phyloP scores from a whole-genome alignment of 2,113 vertebrate species.

The Aepyceros melampus region DNA sequence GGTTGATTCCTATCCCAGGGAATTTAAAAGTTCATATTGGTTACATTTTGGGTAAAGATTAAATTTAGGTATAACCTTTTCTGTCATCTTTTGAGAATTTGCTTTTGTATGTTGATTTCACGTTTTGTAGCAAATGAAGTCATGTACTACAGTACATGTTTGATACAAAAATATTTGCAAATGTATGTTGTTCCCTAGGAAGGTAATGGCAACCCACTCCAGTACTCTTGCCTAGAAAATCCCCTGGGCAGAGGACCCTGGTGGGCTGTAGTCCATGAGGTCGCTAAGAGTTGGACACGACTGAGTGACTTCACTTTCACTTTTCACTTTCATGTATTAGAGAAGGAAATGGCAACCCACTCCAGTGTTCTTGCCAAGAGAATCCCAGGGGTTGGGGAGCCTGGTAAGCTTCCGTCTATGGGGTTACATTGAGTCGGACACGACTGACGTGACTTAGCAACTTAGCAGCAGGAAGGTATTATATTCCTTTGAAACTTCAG shows the following conservation, averaged over 20 bases:
- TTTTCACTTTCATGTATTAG: too few relatives aligned
- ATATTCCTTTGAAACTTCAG: not conserved
- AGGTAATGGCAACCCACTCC: not conserved
- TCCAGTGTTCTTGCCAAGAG: too few relatives aligned
- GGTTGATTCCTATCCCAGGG: not conserved
- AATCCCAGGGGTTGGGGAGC: too few relatives aligned
- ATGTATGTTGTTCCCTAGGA: not conserved
- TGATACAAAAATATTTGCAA: not conserved
- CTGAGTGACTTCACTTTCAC: too few relatives aligned
- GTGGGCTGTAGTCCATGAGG: too few relatives aligned
- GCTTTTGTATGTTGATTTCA: not conserved
- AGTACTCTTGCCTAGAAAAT: too few relatives aligned
- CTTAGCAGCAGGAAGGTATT: not conserved
- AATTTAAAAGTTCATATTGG: not conserved
- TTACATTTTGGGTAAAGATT: not conserved
- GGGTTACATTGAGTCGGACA: too few relatives aligned
- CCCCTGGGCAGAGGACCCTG: too few relatives aligned
- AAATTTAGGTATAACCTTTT: not conserved
- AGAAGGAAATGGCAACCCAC: too few relatives aligned
- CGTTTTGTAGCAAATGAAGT: not conserved
- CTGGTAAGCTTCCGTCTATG: too few relatives aligned
- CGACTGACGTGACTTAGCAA: too few relatives aligned
- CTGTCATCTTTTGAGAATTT: not conserved
- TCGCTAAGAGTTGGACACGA: too few relatives aligned
- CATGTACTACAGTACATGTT: not conserved